These are phyloP conservation scores for Tiliacea citrago DNA, from an alignment of 2,888 invertebrate genomes.

Conservation along the genomic window DNA sequence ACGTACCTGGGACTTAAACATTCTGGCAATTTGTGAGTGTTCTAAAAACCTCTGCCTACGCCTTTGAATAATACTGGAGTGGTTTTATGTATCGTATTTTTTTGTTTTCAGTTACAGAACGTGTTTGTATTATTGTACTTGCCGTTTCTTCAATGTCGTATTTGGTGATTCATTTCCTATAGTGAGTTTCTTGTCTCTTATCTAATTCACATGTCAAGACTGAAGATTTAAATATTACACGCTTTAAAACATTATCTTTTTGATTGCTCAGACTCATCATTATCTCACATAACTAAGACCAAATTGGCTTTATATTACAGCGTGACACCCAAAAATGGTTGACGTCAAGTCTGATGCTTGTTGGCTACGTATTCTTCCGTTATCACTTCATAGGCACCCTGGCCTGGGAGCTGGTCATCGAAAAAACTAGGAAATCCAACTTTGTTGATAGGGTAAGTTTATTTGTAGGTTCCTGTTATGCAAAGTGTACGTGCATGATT, in stretches of 20 bases:
- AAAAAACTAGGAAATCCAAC: conserved; percentile 74
- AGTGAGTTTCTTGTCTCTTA: conserved; percentile 68
- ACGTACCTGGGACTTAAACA: not conserved
- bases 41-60: too few relatives aligned
- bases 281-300: not conserved
- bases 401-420: conserved; percentile 81
- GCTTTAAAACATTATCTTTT: not conserved
- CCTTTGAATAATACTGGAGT: not conserved
- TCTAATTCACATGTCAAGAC: too few relatives aligned
- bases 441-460: conserved; percentile 81
- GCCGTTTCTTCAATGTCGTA: conserved; percentile 82
- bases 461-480: not conserved
- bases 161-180: conserved; percentile 86
- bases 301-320: conserved; percentile 67
- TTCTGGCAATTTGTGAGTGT: too few relatives aligned
- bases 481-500: not conserved
- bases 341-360: conserved; percentile 78
- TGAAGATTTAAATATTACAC: too few relatives aligned
- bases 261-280: not conserved
- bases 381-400: conserved; percentile 83
- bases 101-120: conserved; percentile 75
- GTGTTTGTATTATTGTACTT: conserved; percentile 84
- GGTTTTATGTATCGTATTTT: not conserved
- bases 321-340: conserved; percentile 77
- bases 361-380: conserved; percentile 79